Evolutionary conservation across 2,113 vertebrate species (phyloP), one percentile per base, ranked within the genome.

Genomic region (Pavo muticus): DNA sequence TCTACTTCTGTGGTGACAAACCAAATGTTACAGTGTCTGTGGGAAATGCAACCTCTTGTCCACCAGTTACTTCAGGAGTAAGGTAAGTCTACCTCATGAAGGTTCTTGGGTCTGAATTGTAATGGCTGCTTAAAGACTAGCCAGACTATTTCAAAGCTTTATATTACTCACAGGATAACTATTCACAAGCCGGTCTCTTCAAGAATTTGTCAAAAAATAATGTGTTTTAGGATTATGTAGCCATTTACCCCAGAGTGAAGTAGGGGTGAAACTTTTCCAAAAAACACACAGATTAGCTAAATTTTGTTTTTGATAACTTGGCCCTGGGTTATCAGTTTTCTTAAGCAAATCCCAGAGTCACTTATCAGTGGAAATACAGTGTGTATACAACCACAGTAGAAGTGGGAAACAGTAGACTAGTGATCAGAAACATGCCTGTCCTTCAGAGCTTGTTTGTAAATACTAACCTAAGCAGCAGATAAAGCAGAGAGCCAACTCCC

Each of bases 1-100:
- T 97, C 59, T 90, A 94, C 56, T 97, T 97, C 73, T 97, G 97
- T 63, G 84, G 63, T 50, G 69, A 92, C 14, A 82, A 44, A 35
- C 27, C 76, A 37, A 96, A 91, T 52, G 44, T 27, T 48, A 96
- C 92, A 30, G 47, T 1, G 1, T 35, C 76, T 68, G 27, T 82
- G 30, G 69, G 25, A 87, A 65, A 72, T 39, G 10, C 2, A 50
- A 68, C 47, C 44, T 71, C 25, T 40, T 97, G 97, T 77, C 75
- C 91, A 4, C 20, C 89, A 1, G 11, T 6, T 79, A 50, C 18
- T 77, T 80, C 95, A 81, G 79, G 57, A 84, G 88, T 92, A 76
- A 67, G 73, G 97, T 97, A 88, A 95, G 97, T 95, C 11, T 80
- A n/a, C 52, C 7, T 87, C 19, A 24, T 24, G 30, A 29, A 68